Base-by-base conservation (phyloP, 2,888 invertebrate species). In the Ormyrus pomaceus region DNA sequence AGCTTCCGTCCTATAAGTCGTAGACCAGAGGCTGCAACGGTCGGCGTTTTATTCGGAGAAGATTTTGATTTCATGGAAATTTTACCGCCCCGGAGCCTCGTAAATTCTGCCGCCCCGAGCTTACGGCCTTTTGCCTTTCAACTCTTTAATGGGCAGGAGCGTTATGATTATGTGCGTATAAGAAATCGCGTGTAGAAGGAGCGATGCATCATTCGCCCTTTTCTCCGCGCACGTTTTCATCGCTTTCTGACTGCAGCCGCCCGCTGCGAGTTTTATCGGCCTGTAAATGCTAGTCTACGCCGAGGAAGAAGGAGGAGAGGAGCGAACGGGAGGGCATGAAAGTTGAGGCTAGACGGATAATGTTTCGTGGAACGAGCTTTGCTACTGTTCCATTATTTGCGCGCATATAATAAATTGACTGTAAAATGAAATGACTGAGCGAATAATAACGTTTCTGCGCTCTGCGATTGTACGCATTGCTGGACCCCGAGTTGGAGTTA, bases 31-130 rank as follows among this genome's bases (percentile, higher is more conserved):
- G 34, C 3, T 4, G 34, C 34, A 4, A 34, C 34, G 34, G 34
- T 0, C 34, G 48, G 8, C 6, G 34, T 34, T 34, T 34, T 34
- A 34, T 34, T 34, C 34, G 19, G 11, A 50, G 53, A 50, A 5
- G 46, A 56, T 74, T 74, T 62, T 56, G 62, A 58, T 83, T 84
- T 83, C 80, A 83, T 78, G 83, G 79, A 82, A 84, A 85, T 84
- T 85, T 86, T 79, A 81, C 77, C 34, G 59, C 73, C 50, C 7
- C 55, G 51, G 51, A 19, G 19, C 19, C 19, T 19, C 19, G 19
- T 19, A 19, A 19, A 19, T 19, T 19, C 19, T 1, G 19, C 19
- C 13, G 13, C 5, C 48, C 9, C 65, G 51, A 77, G 13, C 64
- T 70, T 58, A 11, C 64, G n/a, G 6, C 64, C 19, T 19, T 68